These are phyloP conservation scores for Apoda limacodes DNA, from an alignment of 2,888 invertebrate genomes.

Conservation along the genomic window DNA sequence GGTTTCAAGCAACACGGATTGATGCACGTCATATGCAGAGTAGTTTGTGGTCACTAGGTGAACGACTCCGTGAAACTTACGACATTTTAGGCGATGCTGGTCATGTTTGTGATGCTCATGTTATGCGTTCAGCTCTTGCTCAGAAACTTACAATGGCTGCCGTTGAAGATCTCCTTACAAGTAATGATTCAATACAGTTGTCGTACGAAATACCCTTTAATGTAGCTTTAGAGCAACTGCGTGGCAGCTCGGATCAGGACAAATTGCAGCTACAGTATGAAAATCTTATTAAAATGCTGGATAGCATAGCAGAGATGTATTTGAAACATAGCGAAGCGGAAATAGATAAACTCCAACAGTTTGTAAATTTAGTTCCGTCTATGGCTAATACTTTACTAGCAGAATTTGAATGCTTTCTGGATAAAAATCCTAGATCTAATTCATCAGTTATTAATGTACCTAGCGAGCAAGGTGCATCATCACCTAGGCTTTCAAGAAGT, in stretches of 20 bases:
- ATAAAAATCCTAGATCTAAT: conserved; percentile 32
- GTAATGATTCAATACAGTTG: conserved; percentile 37
- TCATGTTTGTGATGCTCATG: conserved; percentile 49
- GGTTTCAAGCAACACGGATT: conserved; percentile 23
- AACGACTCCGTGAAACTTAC: conserved; percentile 39
- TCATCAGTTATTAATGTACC: conserved; percentile 4
- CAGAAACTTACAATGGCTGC: conserved; percentile 46
- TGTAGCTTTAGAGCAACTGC: conserved; percentile 40
- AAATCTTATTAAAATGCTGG: conserved; percentile 27
- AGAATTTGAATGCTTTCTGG: conserved; percentile 42
- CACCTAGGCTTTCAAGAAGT: conserved; percentile 15
- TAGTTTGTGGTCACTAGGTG: conserved; percentile 35
- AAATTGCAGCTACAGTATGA: conserved; percentile 36
- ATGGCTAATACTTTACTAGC: conserved; percentile 38
- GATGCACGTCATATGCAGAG: conserved; percentile 33
- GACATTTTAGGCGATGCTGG: conserved; percentile 38
- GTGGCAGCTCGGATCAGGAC: conserved; percentile 33
- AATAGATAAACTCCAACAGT: conserved; percentile 39
- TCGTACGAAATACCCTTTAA: conserved; percentile 40
- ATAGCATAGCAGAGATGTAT: conserved; percentile 33
- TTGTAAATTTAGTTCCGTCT: conserved; percentile 30
- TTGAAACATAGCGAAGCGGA: conserved; percentile 37
- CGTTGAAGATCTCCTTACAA: conserved; percentile 48
- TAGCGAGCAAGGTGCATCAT: conserved; percentile 11
- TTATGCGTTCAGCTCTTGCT: conserved; percentile 39